Conservation (phyloP, 2,888 invertebrate species). For the Ormyrus pomaceus region DNA sequence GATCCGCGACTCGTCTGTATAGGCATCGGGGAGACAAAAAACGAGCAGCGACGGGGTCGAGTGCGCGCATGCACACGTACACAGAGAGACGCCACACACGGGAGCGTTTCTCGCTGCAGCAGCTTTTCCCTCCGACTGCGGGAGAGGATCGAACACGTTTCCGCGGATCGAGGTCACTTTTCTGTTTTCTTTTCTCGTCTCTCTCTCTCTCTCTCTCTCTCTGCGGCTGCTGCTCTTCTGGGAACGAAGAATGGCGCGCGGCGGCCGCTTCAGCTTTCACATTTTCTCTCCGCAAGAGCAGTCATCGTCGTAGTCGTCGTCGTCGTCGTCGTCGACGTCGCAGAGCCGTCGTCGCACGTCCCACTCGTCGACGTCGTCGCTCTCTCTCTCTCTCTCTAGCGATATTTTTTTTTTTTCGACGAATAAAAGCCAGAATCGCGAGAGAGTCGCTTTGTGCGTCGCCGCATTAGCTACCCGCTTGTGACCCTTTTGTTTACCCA, state of each 20-base stretch:
- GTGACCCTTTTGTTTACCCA: constrained; percentile 30
- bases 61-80: background rate
- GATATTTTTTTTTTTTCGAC: constrained; percentile 26
- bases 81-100: background rate
- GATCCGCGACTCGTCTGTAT: background rate
- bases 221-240: constrained; percentile 29
- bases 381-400: constrained; percentile 19
- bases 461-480: background rate
- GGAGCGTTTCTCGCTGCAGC: constrained; percentile 17
- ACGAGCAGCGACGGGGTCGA: constrained; percentile 6
- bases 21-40: background rate
- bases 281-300: constrained; percentile 67
- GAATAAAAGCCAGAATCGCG: too few species aligned
- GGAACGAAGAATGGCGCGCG: constrained; percentile 52
- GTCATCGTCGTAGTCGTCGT: constrained; percentile 41
- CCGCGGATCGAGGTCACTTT: constrained; percentile 70
- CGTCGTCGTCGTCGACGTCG: background rate
- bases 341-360: background rate
- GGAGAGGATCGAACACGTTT: constrained; percentile 41
- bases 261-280: constrained; percentile 67
- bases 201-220: constrained; percentile 2
- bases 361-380: background rate
- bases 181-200: constrained; percentile 60
- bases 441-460: constrained; percentile 16
- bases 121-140: constrained; percentile 34